Conservation (phyloP, 2,888 invertebrate genomes). For the Chrysolina oricalcia region DNA sequence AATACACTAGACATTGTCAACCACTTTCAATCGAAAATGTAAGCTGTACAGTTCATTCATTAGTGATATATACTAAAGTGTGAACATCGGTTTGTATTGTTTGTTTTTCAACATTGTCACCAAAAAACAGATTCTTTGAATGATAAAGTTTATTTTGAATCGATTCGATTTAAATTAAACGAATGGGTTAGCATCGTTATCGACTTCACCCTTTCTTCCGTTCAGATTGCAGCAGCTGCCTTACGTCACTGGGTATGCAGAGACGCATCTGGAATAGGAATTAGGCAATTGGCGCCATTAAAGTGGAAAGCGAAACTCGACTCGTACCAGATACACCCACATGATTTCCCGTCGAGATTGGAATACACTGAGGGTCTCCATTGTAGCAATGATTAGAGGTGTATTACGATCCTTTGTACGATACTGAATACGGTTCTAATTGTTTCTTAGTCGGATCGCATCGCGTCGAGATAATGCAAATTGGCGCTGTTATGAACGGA, state of each 20-base stretch:
- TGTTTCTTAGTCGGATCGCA: not conserved
- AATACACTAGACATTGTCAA: no score
- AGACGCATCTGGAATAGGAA: constrained; percentile 8
- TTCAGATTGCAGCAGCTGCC: constrained; percentile 12
- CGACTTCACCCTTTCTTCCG: not conserved
- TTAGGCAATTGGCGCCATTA: constrained; percentile 8
- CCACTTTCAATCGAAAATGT: no score
- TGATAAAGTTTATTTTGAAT: no score
- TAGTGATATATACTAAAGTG: no score
- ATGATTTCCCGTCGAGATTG: not conserved
- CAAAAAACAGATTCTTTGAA: no score
- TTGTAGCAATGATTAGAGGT: constrained; percentile 3
- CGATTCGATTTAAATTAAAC: no score
- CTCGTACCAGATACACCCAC: not conserved
- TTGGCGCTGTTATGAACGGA: not conserved
- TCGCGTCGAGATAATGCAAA: not conserved
- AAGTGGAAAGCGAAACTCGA: constrained; percentile 6
- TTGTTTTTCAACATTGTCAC: no score
- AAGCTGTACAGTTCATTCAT: no score
- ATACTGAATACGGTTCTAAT: not conserved
- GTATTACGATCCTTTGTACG: constrained; percentile 3
- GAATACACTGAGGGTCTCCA: not conserved
- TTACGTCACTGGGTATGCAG: not conserved
- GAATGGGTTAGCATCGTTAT: not conserved
- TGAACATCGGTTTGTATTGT: no score